Conservation (phyloP, 2,888 invertebrate species). For the Ochropleura plecta region DNA sequence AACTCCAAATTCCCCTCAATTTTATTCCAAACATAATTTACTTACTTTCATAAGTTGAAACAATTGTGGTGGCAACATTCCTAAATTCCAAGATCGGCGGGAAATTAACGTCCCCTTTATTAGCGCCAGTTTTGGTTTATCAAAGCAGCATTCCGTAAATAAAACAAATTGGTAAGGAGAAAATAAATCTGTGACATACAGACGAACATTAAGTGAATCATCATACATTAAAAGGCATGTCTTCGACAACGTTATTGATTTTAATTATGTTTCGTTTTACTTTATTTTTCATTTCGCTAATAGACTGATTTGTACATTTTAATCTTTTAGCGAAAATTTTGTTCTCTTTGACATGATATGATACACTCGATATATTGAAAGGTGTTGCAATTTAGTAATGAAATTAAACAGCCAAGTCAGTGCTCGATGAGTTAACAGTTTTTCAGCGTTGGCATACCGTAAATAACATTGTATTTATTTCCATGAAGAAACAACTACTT, state of each 20-base stretch:
- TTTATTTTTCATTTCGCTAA: constrained; percentile 61
- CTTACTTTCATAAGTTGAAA: neutral
- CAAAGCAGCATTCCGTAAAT: neutral
- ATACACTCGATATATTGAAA: constrained; percentile 41
- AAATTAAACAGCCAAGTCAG: constrained; percentile 63
- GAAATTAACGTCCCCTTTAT: neutral
- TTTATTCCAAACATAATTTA: neutral
- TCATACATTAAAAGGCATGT: neutral
- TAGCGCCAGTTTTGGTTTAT: neutral
- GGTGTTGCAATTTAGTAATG: constrained; percentile 66
- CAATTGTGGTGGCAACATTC: neutral
- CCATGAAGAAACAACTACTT: constrained; percentile 2
- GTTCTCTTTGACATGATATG: constrained; percentile 55
- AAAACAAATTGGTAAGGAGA: neutral
- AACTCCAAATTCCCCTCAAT: neutral
- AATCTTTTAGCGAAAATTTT: constrained; percentile 59
- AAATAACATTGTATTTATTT: constrained; percentile 8
- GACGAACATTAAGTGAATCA: neutral
- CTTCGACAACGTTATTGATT: constrained; percentile 7
- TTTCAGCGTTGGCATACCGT: constrained; percentile 31
- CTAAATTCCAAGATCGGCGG: neutral
- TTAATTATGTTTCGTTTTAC: constrained; percentile 1
- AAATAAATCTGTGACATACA: constrained; percentile 3
- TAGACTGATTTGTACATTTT: constrained; percentile 43
- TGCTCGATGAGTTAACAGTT: constrained; percentile 57